Evolutionary conservation across 2,797 vertebrate genomes (phyloP).

Genomic region (Lithobates sylvaticus): DNA sequence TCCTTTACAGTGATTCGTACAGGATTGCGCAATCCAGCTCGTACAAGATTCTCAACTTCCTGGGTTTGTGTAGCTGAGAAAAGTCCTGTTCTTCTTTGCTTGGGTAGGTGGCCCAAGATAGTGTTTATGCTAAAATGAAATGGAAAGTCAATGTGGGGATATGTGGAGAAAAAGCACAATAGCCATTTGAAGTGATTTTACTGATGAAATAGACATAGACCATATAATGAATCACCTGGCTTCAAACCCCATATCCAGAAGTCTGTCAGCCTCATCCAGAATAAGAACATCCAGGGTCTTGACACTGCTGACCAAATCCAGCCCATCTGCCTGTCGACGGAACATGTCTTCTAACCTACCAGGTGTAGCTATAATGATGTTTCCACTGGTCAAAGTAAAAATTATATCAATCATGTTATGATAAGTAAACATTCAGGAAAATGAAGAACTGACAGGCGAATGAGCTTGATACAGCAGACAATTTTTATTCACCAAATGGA

Average conservation of each 20-base stretch:
- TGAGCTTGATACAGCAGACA: background rate
- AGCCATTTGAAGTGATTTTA: no score
- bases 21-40: conserved; percentile 94
- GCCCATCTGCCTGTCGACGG: conserved; percentile 88
- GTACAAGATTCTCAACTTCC: conserved; percentile 94
- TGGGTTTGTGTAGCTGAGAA: conserved; percentile 98
- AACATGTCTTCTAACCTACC: conserved; percentile 97
- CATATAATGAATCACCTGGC: conserved; percentile 77
- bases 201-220: background rate
- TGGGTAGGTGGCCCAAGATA: conserved; percentile 89
- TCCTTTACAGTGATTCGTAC: conserved; percentile 94
- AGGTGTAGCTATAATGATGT: conserved; percentile 92
- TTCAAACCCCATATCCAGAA: conserved; percentile 97
- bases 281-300: conserved; percentile 91
- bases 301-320: conserved; percentile 85
- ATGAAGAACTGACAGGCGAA: background rate
- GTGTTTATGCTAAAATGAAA: conserved; percentile 84
- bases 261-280: conserved; percentile 94
- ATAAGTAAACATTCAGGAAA: background rate
- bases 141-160: background rate
- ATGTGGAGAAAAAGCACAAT: background rate
- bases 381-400: conserved; percentile 76
- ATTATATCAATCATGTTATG: background rate
- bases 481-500: no score
- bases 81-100: conserved; percentile 93